A percentile compares a stretch with the other conserved stretches of the same genome.
These are phyloP conservation scores for Caenorhabditis afra DNA, from an alignment of 2,888 invertebrate genomes.

Conservation along the genomic window DNA sequence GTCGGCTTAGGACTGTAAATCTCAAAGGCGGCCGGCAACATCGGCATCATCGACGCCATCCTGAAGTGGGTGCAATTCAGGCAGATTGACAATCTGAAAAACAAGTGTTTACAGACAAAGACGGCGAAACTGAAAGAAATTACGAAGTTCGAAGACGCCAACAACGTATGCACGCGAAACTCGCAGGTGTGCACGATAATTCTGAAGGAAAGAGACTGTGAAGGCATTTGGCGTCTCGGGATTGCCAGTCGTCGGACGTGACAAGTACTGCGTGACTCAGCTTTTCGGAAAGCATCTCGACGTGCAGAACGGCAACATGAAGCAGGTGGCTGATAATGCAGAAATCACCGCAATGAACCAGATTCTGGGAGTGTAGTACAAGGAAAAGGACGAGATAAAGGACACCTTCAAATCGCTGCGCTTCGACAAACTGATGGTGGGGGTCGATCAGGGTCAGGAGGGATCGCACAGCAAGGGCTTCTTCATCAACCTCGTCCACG, in stretches of 20 bases:
- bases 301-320: conserved; percentile 96
- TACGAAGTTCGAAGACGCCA: conserved; percentile 96
- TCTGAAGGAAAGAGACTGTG: conserved; percentile 98
- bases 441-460: conserved; percentile 99
- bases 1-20: too few relatives aligned
- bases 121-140: conserved; percentile 89
- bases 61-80: conserved; percentile 96
- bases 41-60: conserved; percentile 94
- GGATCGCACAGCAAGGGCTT: conserved; percentile 99
- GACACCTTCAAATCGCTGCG: conserved; percentile 93
- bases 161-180: conserved; percentile 92
- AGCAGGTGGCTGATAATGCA: conserved; percentile 92
- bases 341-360: conserved; percentile 97
- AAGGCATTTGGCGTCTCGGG: conserved; percentile 95
- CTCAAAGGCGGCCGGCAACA: too few relatives aligned
- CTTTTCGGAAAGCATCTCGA: conserved; percentile 95
- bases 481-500: conserved; percentile 97
- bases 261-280: conserved; percentile 91
- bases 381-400: conserved; percentile 90
- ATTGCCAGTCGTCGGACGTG: conserved; percentile 87
- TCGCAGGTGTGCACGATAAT: conserved; percentile 94
- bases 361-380: conserved; percentile 95
- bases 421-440: conserved; percentile 98
- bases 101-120: conserved; percentile 89
- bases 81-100: conserved; percentile 86